Conservation (phyloP, 2,113 vertebrate species). For the Cyanocitta stelleri region DNA sequence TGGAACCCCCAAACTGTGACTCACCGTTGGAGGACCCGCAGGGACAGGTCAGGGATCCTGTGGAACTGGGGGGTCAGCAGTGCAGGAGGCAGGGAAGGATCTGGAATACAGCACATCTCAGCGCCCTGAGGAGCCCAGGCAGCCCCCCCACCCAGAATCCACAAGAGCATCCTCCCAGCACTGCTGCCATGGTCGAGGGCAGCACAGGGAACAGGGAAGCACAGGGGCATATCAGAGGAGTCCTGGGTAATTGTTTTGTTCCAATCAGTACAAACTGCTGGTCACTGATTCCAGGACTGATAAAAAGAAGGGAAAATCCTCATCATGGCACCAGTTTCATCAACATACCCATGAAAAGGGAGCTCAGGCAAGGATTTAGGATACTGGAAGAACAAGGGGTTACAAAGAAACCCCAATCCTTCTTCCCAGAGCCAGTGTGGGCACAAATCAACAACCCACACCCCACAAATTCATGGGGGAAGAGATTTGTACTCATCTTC, state of each 20-base stretch:
- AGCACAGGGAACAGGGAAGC: not conserved
- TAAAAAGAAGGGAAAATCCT: not conserved
- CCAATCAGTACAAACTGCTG: not conserved
- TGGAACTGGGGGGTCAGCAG: not conserved
- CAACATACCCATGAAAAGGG: not conserved
- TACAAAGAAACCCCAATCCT: not conserved
- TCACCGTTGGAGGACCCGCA: not conserved
- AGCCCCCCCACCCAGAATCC: accelerated
- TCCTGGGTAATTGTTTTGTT: not conserved
- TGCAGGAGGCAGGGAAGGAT: not conserved
- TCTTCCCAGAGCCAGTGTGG: not conserved
- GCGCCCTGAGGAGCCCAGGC: not conserved
- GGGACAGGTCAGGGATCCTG: not conserved
- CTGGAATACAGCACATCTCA: conserved; percentile 10
- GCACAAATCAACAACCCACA: not conserved
- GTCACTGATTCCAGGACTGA: not conserved
- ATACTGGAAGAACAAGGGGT: not conserved
- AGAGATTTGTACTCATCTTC: not conserved
- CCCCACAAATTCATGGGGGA: accelerated
- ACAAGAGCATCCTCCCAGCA: not conserved
- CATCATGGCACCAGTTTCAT: not conserved
- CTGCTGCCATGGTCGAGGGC: accelerated
- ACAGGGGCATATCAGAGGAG: not conserved
- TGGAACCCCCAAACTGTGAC: not conserved
- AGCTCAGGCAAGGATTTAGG: not conserved